Conservation (phyloP, 2,888 invertebrate genomes). For the Clunio marinus region DNA sequence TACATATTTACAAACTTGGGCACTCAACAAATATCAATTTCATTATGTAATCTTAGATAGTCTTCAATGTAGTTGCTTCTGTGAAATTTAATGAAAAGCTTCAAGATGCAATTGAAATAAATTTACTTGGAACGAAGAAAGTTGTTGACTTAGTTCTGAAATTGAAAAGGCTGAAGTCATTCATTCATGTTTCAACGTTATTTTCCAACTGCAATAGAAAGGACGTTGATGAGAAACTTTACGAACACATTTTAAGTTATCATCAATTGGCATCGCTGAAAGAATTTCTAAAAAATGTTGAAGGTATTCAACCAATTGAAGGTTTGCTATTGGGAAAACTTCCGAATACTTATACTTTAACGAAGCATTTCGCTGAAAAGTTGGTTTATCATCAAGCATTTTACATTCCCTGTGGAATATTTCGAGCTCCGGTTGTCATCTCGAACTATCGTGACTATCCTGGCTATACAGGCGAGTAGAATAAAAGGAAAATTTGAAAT, state of each 20-base stretch:
- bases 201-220: conserved; percentile 52
- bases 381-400: conserved; percentile 50
- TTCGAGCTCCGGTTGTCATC: conserved; percentile 51
- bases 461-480: conserved; percentile 53
- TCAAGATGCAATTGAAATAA: not conserved
- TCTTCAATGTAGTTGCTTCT: conserved; percentile 52
- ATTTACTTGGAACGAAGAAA: not conserved
- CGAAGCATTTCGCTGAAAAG: conserved; percentile 51
- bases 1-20: conserved; percentile 44
- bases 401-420: conserved; percentile 50
- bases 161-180: conserved; percentile 51
- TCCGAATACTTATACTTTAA: conserved; percentile 53
- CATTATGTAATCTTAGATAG: conserved; percentile 45
- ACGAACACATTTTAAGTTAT: conserved; percentile 44
- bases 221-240: conserved; percentile 50
- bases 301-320: not conserved
- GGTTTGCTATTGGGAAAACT: conserved; percentile 42
- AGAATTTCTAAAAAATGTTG: not conserved
- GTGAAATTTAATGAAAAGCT: conserved; percentile 48
- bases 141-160: conserved; percentile 50
- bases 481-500: too few relatives aligned
- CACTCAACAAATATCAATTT: not conserved
- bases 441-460: conserved; percentile 53
- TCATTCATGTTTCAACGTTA: conserved; percentile 51
- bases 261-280: conserved; percentile 22